Evolutionary conservation across 2,888 invertebrate genomes (phyloP).

Genomic region (Chrysolina oricalcia): DNA sequence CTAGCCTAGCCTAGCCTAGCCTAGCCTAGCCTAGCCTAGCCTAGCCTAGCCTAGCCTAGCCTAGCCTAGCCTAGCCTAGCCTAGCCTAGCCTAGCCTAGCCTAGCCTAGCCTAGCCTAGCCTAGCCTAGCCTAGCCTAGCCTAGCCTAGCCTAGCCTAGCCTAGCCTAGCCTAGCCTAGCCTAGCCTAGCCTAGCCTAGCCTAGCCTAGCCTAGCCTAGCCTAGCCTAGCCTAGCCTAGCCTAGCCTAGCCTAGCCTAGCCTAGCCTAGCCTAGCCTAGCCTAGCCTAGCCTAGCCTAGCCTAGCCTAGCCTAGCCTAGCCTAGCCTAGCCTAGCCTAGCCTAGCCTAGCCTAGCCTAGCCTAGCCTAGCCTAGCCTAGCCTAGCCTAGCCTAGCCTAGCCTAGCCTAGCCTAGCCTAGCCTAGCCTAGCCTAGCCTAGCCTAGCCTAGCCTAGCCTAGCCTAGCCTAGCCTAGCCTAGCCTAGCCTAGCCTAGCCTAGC

Average conservation of each 20-base stretch:
- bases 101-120: conserved; percentile 20
- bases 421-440: too few relatives aligned
- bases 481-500: too few relatives aligned
- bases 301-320: not conserved
- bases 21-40: too few relatives aligned
- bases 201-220: conserved; percentile 46
- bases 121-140: conserved; percentile 46
- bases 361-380: conserved; percentile 1
- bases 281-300: not conserved
- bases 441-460: too few relatives aligned
- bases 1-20: too few relatives aligned
- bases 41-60: too few relatives aligned
- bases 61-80: too few relatives aligned
- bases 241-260: conserved; percentile 53
- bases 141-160: conserved; percentile 45
- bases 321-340: not conserved
- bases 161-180: conserved; percentile 44
- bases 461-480: too few relatives aligned
- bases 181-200: conserved; percentile 47
- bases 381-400: too few relatives aligned
- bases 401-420: too few relatives aligned
- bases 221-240: conserved; percentile 47
- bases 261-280: conserved; percentile 43
- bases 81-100: too few relatives aligned
- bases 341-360: not conserved